These are phyloP conservation scores for Geothlypis trichas DNA, from an alignment of 2,113 vertebrate species.

Conservation along the genomic window DNA sequence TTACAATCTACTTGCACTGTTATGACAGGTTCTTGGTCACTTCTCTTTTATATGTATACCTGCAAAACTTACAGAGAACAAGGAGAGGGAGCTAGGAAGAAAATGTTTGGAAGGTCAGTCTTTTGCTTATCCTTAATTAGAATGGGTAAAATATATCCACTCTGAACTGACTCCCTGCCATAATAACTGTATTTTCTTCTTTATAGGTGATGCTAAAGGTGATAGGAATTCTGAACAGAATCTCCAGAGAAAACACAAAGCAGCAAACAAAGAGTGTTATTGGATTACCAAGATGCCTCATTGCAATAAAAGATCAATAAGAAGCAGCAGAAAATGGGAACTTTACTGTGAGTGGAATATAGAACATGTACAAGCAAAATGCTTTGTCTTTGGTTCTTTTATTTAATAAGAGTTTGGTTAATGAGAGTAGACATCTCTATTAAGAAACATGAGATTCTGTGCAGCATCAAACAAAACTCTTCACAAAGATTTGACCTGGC, in stretches of 20 bases:
- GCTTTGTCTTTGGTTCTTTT: neutral
- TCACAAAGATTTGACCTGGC: neutral
- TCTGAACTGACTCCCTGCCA: neutral
- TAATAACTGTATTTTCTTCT: neutral
- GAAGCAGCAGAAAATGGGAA: neutral
- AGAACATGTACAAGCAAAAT: neutral
- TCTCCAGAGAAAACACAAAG: neutral
- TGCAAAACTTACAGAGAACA: neutral
- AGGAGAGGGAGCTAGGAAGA: neutral
- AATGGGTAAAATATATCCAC: neutral
- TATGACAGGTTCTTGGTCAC: neutral
- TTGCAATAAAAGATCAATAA: slow-evolving; percentile 25
- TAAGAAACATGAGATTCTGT: neutral
- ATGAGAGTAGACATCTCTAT: neutral
- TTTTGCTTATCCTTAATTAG: neutral
- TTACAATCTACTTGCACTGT: neutral
- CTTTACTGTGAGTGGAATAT: neutral
- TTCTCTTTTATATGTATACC: neutral
- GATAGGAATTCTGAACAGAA: neutral
- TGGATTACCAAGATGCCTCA: neutral
- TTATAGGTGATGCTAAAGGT: neutral
- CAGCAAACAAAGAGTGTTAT: neutral
- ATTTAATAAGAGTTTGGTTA: neutral
- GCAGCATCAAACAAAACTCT: neutral
- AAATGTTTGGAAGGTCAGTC: neutral